Evolutionary conservation across 2,888 invertebrate genomes (phyloP).

Genomic region (Amphipyra berbera): DNA sequence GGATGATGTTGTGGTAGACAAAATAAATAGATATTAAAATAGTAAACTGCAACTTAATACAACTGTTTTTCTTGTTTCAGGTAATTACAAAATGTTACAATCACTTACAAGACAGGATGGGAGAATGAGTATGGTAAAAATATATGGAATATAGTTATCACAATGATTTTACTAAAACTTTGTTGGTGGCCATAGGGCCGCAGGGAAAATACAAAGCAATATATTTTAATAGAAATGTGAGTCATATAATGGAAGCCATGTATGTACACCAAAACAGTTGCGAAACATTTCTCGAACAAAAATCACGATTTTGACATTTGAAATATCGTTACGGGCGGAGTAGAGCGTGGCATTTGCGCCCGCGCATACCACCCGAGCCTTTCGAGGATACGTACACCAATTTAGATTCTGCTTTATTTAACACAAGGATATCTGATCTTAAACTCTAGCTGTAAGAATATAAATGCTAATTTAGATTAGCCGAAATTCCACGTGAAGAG

Average conservation of each 20-base stretch:
- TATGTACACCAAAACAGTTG: conserved; percentile 65
- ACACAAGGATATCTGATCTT: conserved; percentile 29
- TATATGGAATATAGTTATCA: neutral
- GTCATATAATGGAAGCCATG: conserved; percentile 48
- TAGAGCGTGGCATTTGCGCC: conserved; percentile 84
- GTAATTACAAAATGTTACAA: conserved; percentile 17
- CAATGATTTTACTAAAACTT: neutral
- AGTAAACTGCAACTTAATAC: neutral
- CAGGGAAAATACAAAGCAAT: conserved; percentile 4
- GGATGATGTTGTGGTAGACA: neutral
- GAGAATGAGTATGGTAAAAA: neutral
- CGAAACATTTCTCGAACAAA: conserved; percentile 84
- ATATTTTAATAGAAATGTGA: conserved; percentile 35
- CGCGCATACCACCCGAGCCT: conserved; percentile 75
- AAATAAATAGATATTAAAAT: neutral
- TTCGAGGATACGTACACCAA: conserved; percentile 61
- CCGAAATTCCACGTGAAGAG: conserved; percentile 11
- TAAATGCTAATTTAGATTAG: conserved; percentile 33
- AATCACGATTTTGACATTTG: conserved; percentile 89
- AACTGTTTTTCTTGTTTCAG: conserved; percentile 31
- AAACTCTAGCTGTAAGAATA: conserved; percentile 15
- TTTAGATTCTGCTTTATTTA: conserved; percentile 44
- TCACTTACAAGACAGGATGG: neutral
- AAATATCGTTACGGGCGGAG: conserved; percentile 80
- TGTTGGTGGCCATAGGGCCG: conserved; percentile 12